phyloP scores from a whole-genome alignment of 2,797 vertebrate genomes.

The Enteromius thamalakanensis region DNA sequence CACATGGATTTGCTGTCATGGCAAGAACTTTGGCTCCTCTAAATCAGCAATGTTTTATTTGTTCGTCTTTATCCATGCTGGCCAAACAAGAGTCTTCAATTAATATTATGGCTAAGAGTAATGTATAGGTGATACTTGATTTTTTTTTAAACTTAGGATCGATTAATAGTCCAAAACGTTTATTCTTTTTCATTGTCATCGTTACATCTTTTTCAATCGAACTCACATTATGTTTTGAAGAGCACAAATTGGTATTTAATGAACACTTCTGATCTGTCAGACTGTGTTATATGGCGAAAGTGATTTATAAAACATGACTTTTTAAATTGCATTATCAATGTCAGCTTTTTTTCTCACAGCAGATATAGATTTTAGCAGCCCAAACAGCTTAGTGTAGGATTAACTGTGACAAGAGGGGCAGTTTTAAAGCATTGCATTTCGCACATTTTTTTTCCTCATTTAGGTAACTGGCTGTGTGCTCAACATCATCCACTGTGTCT shows the following conservation, averaged over 20 bases:
- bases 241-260: conserved; percentile 26
- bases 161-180: neutral
- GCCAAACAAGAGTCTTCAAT: neutral
- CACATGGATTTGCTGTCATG: conserved; percentile 81
- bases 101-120: neutral
- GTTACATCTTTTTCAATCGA: neutral
- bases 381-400: neutral
- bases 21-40: conserved; percentile 84
- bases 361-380: conserved; percentile 8
- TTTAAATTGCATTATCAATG: conserved; percentile 18
- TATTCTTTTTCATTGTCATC: conserved; percentile 14
- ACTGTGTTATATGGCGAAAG: neutral
- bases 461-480: conserved; percentile 83
- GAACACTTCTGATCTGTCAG: conserved; percentile 4
- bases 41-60: conserved; percentile 71
- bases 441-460: conserved; percentile 73
- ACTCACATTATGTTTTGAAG: neutral
- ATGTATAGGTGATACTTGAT: conserved; percentile 18
- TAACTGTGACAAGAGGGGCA: neutral
- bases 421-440: neutral
- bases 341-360: neutral
- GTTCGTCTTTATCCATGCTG: conserved; percentile 74
- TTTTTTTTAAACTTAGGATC: neutral
- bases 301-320: conserved; percentile 30
- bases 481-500: conserved; percentile 82